A percentile compares a stretch with the other conserved stretches of the same genome.
These are phyloP conservation scores for Mantis religiosa DNA, from an alignment of 2,888 invertebrate species.

Conservation along the genomic window DNA sequence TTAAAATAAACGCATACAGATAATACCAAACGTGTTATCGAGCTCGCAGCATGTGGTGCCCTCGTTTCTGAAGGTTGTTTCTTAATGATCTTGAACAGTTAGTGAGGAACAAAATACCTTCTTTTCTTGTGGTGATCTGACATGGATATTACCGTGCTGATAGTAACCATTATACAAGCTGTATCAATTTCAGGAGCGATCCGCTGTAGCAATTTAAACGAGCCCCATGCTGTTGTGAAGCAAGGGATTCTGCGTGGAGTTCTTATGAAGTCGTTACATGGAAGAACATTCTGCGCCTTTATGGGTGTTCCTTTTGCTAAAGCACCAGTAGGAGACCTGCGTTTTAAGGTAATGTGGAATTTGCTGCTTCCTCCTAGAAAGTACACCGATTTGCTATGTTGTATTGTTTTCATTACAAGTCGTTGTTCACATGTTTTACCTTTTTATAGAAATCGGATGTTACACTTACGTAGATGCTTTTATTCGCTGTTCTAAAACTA, in stretches of 20 bases:
- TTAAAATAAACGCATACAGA: no score
- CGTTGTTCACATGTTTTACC: no score
- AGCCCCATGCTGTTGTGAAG: not conserved
- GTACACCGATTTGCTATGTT: no score
- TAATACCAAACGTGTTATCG: not conserved
- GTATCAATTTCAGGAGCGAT: not conserved
- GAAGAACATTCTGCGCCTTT: not conserved
- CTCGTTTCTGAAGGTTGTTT: not conserved
- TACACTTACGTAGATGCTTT: no score
- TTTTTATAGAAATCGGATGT: no score
- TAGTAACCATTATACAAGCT: not conserved
- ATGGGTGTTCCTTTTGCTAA: not conserved
- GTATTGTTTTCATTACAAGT: no score
- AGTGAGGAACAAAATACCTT: not conserved
- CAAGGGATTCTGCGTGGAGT: not conserved
- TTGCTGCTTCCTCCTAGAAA: no score
- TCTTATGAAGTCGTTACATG: not conserved
- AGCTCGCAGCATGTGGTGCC: not conserved
- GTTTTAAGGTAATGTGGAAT: not conserved
- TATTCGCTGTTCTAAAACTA: no score
- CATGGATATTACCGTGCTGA: no score
- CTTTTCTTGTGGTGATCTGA: not conserved
- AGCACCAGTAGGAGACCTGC: not conserved
- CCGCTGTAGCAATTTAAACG: not conserved
- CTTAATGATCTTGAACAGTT: not conserved